These are phyloP conservation scores for Festucalex cinctus DNA, from an alignment of 2,113 vertebrate genomes.

Conservation along the genomic window DNA sequence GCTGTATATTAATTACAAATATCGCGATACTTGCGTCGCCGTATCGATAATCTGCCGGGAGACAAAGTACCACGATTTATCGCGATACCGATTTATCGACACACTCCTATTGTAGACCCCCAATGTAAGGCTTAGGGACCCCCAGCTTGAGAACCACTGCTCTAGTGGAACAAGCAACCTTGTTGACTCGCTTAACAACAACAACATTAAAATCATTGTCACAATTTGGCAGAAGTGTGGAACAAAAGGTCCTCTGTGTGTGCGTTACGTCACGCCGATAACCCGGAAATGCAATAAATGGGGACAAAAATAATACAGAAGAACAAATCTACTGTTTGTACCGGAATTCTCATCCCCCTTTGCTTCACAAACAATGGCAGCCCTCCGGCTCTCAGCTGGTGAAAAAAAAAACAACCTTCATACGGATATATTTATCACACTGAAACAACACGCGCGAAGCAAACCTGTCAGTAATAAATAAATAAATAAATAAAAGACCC, in stretches of 20 bases:
- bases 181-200: not conserved
- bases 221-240: not conserved
- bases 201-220: not conserved
- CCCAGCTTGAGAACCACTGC: not conserved
- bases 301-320: conserved; percentile 7
- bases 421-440: conserved; percentile 26
- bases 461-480: conserved; percentile 14
- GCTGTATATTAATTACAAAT: too few relatives aligned
- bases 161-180: not conserved
- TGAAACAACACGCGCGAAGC: conserved; percentile 26
- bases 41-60: too few relatives aligned
- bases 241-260: not conserved
- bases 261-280: not conserved
- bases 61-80: too few relatives aligned
- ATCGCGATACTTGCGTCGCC: too few relatives aligned
- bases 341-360: conserved; percentile 27
- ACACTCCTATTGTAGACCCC: not conserved
- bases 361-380: conserved; percentile 39
- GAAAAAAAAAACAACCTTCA: conserved; percentile 29
- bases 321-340: conserved; percentile 31
- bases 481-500: too few relatives aligned
- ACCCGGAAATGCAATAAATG: not conserved
- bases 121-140: not conserved
- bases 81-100: too few relatives aligned
- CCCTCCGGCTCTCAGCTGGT: conserved; percentile 35